Percentiles rank a stretch among this genome's conserved stretches.
These are phyloP conservation scores for Melieria crassipennis DNA, from an alignment of 2,888 invertebrate genomes.

Conservation along the genomic window DNA sequence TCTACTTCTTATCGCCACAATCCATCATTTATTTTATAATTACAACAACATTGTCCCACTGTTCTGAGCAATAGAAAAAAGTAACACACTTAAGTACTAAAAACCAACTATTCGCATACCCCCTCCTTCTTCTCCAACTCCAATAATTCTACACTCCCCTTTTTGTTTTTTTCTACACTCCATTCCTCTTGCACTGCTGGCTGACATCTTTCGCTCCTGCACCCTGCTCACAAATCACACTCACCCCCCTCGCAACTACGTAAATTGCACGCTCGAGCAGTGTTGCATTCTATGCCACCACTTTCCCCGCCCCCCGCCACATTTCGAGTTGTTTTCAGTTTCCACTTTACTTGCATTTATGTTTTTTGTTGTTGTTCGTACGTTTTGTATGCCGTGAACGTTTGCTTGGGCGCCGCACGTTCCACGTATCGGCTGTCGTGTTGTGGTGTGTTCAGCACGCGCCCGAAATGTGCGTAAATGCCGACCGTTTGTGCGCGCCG, in stretches of 20 bases:
- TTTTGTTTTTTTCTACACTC: too few species aligned
- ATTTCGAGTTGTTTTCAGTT: constrained; percentile 3
- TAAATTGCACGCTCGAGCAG: constrained; percentile 55
- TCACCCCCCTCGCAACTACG: background rate
- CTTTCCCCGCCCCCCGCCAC: background rate
- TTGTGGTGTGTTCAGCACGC: constrained; percentile 18
- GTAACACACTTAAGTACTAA: too few species aligned
- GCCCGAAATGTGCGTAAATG: constrained; percentile 19
- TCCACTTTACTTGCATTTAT: constrained; percentile 19
- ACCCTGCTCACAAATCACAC: too few species aligned
- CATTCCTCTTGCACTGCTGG: too few species aligned
- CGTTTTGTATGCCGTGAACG: constrained; percentile 24
- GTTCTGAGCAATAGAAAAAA: too few species aligned
- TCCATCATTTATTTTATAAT: too few species aligned
- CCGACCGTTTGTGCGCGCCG: background rate
- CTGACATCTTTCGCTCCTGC: too few species aligned
- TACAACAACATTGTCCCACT: too few species aligned
- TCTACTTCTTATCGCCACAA: too few species aligned
- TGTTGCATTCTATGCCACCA: constrained; percentile 47
- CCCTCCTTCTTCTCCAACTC: too few species aligned
- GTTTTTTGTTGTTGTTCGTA: constrained; percentile 18
- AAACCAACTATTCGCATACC: too few species aligned
- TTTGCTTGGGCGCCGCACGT: background rate
- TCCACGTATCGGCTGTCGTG: constrained; percentile 17
- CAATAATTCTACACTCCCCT: too few species aligned